Conservation (phyloP, 2,797 vertebrate genomes). For the Morelia viridis region DNA sequence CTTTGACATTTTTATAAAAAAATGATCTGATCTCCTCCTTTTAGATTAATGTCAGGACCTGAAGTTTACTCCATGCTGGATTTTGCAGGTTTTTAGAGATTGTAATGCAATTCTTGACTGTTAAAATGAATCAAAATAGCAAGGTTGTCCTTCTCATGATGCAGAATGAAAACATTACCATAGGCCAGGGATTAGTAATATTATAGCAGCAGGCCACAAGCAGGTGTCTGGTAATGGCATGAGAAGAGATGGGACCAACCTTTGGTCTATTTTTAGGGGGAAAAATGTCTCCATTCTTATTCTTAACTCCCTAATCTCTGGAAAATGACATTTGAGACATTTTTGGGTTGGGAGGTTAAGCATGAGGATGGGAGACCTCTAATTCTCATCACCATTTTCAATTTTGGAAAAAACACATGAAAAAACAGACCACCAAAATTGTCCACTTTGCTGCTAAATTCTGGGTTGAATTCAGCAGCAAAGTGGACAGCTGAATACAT, state of each 20-base stretch:
- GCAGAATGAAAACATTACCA: neutral
- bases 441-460: neutral
- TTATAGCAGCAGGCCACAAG: neutral
- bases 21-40: neutral
- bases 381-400: neutral
- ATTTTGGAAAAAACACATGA: neutral
- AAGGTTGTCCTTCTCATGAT: neutral
- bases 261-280: neutral
- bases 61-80: neutral
- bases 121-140: neutral
- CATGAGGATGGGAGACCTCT: neutral
- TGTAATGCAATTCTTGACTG: neutral
- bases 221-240: neutral
- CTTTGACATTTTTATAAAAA: neutral
- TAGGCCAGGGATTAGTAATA: neutral
- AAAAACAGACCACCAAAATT: neutral
- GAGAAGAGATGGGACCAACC: neutral
- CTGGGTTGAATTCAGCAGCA: neutral
- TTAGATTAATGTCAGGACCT: neutral
- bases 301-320: neutral
- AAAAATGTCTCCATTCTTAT: neutral
- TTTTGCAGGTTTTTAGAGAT: neutral
- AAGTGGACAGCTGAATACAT: too few relatives aligned
- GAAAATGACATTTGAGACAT: neutral
- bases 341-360: neutral